A percentile compares a stretch with the other conserved stretches of the same genome.
These are phyloP conservation scores for Merluccius polli DNA, from an alignment of 2,797 vertebrate species.

Conservation along the genomic window DNA sequence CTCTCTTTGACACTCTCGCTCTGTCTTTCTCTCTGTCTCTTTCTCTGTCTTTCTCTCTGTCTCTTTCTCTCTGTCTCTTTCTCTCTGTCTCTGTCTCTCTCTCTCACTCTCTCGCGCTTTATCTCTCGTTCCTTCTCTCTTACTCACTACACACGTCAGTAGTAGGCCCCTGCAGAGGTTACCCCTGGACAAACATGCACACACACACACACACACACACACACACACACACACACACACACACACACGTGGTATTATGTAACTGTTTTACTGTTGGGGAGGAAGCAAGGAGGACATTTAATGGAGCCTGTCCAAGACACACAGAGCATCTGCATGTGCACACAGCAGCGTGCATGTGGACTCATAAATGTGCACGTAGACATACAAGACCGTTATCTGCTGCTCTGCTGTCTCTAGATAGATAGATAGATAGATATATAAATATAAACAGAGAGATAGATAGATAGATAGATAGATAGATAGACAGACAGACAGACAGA, in stretches of 20 bases:
- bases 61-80: too few relatives aligned
- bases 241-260: slow-evolving; percentile 42
- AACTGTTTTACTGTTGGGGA: slow-evolving; percentile 35
- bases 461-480: too few relatives aligned
- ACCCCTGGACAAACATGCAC: slow-evolving; percentile 26
- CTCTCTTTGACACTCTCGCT: not conserved
- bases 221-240: not conserved
- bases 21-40: not conserved
- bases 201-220: slow-evolving; percentile 23
- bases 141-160: too few relatives aligned
- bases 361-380: slow-evolving; percentile 9
- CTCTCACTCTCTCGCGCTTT: too few relatives aligned
- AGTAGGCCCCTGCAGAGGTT: slow-evolving; percentile 29
- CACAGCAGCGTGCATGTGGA: not conserved
- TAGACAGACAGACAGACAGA: too few relatives aligned
- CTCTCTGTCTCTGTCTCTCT: too few relatives aligned
- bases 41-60: too few relatives aligned
- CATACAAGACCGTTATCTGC: not conserved
- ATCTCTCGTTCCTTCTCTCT: too few relatives aligned
- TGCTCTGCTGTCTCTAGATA: too few relatives aligned
- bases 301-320: slow-evolving; percentile 23
- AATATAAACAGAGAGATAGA: too few relatives aligned
- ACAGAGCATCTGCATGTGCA: not conserved
- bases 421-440: too few relatives aligned
- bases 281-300: slow-evolving; percentile 32